phyloP scores from a whole-genome alignment of 2,113 vertebrate genomes.

The Maccullochella peelii region DNA sequence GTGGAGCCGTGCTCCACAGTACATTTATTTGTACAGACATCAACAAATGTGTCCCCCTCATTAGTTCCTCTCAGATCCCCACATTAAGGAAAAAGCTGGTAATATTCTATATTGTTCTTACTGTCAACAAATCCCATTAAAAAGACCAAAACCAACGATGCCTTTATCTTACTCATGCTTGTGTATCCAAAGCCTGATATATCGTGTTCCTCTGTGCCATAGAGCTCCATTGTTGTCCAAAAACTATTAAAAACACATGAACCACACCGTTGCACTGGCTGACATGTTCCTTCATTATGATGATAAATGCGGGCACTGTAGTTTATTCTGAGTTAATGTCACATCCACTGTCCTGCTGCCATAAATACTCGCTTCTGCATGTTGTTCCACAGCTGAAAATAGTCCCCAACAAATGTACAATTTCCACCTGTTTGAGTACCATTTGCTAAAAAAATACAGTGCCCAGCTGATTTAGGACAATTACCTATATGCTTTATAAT shows the following conservation, averaged over 20 bases:
- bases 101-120: constrained; percentile 26
- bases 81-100: constrained; percentile 16
- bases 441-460: background rate
- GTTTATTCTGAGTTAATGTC: background rate
- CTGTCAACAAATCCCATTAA: constrained; percentile 12
- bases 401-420: background rate
- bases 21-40: constrained; percentile 18
- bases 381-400: too few species aligned
- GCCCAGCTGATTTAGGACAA: too few species aligned
- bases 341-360: background rate
- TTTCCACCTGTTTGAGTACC: background rate
- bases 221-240: background rate
- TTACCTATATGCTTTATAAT: background rate
- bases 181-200: background rate
- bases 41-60: constrained; percentile 3
- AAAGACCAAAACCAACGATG: constrained; percentile 21
- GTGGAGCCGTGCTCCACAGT: background rate
- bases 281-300: constrained; percentile 10
- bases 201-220: background rate
- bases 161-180: constrained; percentile 15
- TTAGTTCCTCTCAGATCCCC: constrained; percentile 33
- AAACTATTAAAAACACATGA: constrained; percentile 5
- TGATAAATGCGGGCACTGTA: background rate
- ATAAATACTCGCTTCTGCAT: too few species aligned
- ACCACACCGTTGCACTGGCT: background rate